phyloP scores from a whole-genome alignment of 2,113 vertebrate genomes.

The Carassius auratus region DNA sequence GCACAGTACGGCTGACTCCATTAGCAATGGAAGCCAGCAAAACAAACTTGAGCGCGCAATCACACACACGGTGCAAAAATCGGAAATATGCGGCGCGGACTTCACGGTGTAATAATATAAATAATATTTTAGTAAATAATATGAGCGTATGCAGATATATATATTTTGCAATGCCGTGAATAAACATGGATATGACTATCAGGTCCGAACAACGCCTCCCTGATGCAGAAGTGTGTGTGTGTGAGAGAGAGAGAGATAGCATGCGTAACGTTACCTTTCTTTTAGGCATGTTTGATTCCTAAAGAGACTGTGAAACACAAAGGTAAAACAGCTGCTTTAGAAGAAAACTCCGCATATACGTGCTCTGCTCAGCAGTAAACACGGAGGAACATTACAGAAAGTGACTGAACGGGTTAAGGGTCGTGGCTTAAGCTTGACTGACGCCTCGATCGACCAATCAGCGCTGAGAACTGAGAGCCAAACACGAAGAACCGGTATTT shows the following conservation, averaged over 20 bases:
- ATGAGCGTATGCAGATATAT: slow-evolving; percentile 40
- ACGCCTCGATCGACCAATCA: slow-evolving; percentile 73
- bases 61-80: slow-evolving; percentile 60
- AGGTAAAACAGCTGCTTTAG: slow-evolving; percentile 69
- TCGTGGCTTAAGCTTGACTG: slow-evolving; percentile 78
- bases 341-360: slow-evolving; percentile 76
- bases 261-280: slow-evolving; percentile 79
- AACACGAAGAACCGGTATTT: slow-evolving; percentile 76
- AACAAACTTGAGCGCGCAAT: slow-evolving; percentile 14
- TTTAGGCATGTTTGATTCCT: slow-evolving; percentile 80
- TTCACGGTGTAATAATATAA: slow-evolving; percentile 56
- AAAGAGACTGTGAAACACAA: slow-evolving; percentile 70
- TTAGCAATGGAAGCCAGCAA: slow-evolving; percentile 77
- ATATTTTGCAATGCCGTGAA: slow-evolving; percentile 53
- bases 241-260: slow-evolving; percentile 27
- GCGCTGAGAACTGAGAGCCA: slow-evolving; percentile 65
- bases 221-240: slow-evolving; percentile 62
- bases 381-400: slow-evolving; percentile 80
- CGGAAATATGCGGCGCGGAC: slow-evolving; percentile 63
- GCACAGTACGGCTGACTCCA: slow-evolving; percentile 82
- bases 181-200: slow-evolving; percentile 59
- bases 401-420: slow-evolving; percentile 82
- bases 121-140: slow-evolving; percentile 51
- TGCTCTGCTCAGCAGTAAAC: slow-evolving; percentile 83
- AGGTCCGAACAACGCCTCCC: slow-evolving; percentile 56